Evolutionary conservation across 2,113 vertebrate genomes (phyloP).

Genomic region (Clarias gariepinus): DNA sequence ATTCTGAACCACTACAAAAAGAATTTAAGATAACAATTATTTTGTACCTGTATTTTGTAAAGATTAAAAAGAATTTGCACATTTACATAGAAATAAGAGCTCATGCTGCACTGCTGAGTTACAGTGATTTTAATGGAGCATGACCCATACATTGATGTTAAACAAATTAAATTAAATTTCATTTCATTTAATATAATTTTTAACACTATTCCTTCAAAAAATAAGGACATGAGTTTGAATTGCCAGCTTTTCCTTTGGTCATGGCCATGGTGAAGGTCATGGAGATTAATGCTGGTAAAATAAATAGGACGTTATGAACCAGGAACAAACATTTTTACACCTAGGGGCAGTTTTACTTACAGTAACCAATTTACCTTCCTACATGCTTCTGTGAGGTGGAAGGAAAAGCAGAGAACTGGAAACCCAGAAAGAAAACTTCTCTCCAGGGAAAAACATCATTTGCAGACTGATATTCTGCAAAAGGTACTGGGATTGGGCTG

Average conservation of each 20-base stretch:
- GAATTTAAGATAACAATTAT: not conserved
- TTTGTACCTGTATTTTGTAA: not conserved
- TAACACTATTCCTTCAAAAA: too few relatives aligned
- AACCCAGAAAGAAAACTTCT: not conserved
- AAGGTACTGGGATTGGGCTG: too few relatives aligned
- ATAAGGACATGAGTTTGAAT: too few relatives aligned
- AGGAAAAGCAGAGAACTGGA: not conserved
- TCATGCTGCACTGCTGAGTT: not conserved
- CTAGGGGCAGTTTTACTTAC: not conserved
- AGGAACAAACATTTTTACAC: not conserved
- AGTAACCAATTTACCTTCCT: not conserved
- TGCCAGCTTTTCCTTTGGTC: not conserved
- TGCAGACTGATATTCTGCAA: not conserved
- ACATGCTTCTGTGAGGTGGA: not conserved
- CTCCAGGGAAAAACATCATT: too few relatives aligned
- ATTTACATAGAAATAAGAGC: not conserved
- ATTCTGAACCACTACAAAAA: not conserved
- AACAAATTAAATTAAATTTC: not conserved
- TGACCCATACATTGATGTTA: not conserved
- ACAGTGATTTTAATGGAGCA: not conserved
- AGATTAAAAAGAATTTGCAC: not conserved
- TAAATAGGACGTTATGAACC: not conserved
- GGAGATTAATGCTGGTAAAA: not conserved
- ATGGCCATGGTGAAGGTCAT: not conserved
- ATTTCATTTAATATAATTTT: too few relatives aligned